phyloP scores from a whole-genome alignment of 2,113 vertebrate species.

The Cinclus mexicanus region DNA sequence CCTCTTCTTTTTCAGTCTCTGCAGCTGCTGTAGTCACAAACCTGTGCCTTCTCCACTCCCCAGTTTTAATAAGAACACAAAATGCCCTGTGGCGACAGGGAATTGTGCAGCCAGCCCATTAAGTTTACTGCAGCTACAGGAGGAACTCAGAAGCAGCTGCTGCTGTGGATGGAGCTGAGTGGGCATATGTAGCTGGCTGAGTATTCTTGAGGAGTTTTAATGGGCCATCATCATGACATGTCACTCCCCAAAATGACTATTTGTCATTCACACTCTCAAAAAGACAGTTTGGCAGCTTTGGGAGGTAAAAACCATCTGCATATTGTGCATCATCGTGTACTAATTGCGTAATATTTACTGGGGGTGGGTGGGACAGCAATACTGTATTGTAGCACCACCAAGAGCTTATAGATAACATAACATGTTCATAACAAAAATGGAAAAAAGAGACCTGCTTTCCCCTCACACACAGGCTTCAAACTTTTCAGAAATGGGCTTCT shows the following conservation, averaged over 20 bases:
- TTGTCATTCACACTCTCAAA: constrained; percentile 50
- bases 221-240: constrained; percentile 41
- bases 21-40: not conserved
- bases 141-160: constrained; percentile 35
- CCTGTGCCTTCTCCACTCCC: not conserved
- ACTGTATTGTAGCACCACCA: constrained; percentile 47
- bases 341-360: constrained; percentile 39
- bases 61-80: constrained; percentile 16
- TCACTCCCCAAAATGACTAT: constrained; percentile 37
- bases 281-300: constrained; percentile 47
- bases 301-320: constrained; percentile 48
- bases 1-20: not conserved
- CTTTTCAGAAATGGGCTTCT: not conserved
- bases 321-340: not conserved
- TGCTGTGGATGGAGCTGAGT: constrained; percentile 36
- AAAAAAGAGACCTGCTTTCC: not conserved
- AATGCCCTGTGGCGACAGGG: not conserved
- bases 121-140: constrained; percentile 12
- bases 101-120: constrained; percentile 47
- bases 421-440: not conserved
- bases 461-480: not conserved
- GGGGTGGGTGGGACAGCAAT: not conserved
- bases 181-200: constrained; percentile 1
- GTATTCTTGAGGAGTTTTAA: constrained; percentile 48
- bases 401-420: constrained; percentile 10